phyloP scores from a whole-genome alignment of 2,113 vertebrate species.

The Nibea coibor region DNA sequence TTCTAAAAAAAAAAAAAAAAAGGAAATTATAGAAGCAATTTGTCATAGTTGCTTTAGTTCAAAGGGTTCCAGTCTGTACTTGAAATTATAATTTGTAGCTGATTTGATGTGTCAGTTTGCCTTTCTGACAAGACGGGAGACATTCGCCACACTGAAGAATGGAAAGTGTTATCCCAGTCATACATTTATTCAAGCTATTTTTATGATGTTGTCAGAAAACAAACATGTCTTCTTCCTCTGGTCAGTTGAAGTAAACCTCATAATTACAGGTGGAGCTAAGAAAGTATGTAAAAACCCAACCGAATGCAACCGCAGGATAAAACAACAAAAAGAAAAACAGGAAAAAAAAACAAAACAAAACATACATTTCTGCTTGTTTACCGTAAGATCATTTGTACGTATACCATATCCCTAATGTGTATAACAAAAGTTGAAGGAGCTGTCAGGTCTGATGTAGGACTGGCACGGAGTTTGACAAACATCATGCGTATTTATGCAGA shows the following conservation, averaged over 20 bases:
- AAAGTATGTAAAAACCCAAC: slow-evolving; percentile 33
- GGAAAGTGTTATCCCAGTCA: slow-evolving; percentile 60
- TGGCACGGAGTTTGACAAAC: slow-evolving; percentile 31
- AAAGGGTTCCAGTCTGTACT: neutral
- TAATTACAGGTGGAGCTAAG: slow-evolving; percentile 64
- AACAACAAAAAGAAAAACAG: slow-evolving; percentile 26
- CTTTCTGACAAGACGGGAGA: slow-evolving; percentile 32
- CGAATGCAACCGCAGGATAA: slow-evolving; percentile 22
- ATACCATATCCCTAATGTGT: neutral
- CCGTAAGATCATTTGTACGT: slow-evolving; percentile 21
- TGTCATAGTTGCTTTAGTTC: neutral
- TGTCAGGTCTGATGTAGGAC: slow-evolving; percentile 20
- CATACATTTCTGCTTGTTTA: slow-evolving; percentile 11
- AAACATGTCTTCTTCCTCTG: slow-evolving; percentile 68
- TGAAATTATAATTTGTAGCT: neutral
- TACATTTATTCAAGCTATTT: slow-evolving; percentile 59
- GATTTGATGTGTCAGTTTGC: neutral
- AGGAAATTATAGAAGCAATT: neutral
- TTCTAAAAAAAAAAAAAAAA: neutral
- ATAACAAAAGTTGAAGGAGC: neutral
- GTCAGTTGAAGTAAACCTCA: slow-evolving; percentile 64
- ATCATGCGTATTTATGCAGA: slow-evolving; percentile 26
- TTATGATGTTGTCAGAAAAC: slow-evolving; percentile 58
- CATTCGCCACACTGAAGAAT: slow-evolving; percentile 11
- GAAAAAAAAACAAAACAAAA: neutral